Percentiles rank a stretch among this genome's conserved stretches.
These are phyloP conservation scores for Scopus umbretta DNA, from an alignment of 2,113 vertebrate species.

Conservation along the genomic window DNA sequence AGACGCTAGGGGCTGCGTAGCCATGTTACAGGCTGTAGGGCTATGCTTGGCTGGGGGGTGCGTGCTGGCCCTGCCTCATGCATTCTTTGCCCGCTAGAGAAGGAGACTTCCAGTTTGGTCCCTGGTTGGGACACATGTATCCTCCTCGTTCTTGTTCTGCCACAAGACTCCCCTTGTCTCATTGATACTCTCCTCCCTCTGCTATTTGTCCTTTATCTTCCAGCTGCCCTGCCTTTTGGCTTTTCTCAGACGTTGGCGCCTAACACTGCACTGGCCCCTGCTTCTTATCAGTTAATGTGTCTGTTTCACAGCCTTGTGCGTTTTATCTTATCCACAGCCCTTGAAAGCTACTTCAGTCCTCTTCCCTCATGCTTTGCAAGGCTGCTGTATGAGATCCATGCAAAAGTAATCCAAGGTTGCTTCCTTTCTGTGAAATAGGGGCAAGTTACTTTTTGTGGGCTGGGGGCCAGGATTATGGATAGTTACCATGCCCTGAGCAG, in stretches of 20 bases:
- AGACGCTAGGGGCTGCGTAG: rapidly evolving
- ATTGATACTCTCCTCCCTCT: background rate
- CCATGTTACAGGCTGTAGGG: too few species aligned
- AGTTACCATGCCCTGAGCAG: background rate
- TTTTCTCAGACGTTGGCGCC: background rate
- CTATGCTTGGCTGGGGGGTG: rapidly evolving
- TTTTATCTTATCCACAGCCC: background rate
- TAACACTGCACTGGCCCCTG: background rate
- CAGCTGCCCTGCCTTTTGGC: background rate
- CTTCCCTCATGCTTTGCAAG: background rate
- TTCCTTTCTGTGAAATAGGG: background rate
- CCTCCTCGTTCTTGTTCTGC: background rate
- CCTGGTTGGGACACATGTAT: background rate
- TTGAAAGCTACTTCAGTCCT: background rate
- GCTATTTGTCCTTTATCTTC: background rate
- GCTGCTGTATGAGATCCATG: background rate
- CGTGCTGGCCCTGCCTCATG: rapidly evolving
- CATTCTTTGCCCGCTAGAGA: background rate
- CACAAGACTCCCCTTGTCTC: background rate
- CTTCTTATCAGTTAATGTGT: background rate
- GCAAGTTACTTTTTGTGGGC: background rate
- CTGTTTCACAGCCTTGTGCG: background rate
- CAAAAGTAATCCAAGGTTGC: background rate
- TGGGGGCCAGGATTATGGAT: background rate
- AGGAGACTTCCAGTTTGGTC: rapidly evolving